Evolutionary conservation across 2,888 invertebrate genomes (phyloP).

Genomic region (Pyrrhosoma nymphula): DNA sequence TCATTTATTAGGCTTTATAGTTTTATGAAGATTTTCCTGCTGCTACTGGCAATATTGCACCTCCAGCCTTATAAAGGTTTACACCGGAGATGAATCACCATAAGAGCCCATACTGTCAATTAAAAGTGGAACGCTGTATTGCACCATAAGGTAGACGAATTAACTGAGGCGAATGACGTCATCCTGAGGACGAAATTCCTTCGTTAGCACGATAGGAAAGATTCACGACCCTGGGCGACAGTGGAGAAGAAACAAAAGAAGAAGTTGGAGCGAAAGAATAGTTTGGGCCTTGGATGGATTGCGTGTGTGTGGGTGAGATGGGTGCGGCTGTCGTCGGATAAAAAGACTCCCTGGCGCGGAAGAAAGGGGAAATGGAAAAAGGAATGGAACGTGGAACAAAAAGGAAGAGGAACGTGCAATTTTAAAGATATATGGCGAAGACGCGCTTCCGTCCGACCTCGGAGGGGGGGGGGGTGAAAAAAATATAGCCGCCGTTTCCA

Average conservation of each 20-base stretch:
- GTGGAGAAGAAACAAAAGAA: neutral
- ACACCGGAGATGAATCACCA: too few relatives aligned
- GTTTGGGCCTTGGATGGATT: neutral
- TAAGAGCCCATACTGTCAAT: too few relatives aligned
- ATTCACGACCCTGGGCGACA: too few relatives aligned
- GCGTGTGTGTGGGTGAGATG: neutral
- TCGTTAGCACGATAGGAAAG: too few relatives aligned
- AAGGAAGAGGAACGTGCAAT: neutral
- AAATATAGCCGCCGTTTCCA: neutral
- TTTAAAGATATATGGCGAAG: slow-evolving; percentile 1
- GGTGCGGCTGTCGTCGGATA: neutral
- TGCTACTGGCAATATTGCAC: too few relatives aligned
- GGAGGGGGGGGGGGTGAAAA: neutral
- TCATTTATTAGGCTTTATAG: too few relatives aligned
- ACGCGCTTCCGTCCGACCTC: neutral
- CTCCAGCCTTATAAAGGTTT: too few relatives aligned
- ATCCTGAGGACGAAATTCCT: too few relatives aligned
- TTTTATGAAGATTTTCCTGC: too few relatives aligned
- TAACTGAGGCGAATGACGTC: too few relatives aligned
- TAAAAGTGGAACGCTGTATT: too few relatives aligned
- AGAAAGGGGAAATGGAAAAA: neutral
- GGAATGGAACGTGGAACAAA: neutral
- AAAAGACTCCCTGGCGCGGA: neutral
- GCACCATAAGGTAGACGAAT: too few relatives aligned
- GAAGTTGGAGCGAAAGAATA: neutral